Evolutionary conservation across 2,888 invertebrate genomes (phyloP).

Genomic region (Drosophila emarginata): DNA sequence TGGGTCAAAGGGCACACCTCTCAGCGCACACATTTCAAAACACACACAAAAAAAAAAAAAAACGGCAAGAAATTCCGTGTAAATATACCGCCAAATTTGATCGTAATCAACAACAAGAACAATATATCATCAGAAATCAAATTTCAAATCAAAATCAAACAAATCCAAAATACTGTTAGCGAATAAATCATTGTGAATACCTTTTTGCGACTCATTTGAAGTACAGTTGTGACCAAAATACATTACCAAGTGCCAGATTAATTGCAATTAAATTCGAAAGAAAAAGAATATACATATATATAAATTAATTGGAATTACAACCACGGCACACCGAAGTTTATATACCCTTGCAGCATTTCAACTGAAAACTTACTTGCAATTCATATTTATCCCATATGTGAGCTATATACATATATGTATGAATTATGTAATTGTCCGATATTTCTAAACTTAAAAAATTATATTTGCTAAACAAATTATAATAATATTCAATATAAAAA

Average conservation of each 20-base stretch:
- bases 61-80: slow-evolving; percentile 24
- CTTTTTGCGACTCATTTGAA: neutral
- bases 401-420: too few relatives aligned
- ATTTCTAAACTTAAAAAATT: too few relatives aligned
- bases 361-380: too few relatives aligned
- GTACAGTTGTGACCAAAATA: slow-evolving; percentile 1
- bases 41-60: neutral
- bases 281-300: neutral
- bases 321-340: neutral
- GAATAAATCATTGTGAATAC: neutral
- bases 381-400: too few relatives aligned
- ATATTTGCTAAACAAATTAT: too few relatives aligned
- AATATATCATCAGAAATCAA: slow-evolving; percentile 11
- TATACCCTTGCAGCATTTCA: neutral
- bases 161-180: neutral
- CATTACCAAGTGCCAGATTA: neutral
- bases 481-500: too few relatives aligned
- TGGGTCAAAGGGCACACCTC: slow-evolving; percentile 1
- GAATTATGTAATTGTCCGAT: too few relatives aligned
- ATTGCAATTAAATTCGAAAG: neutral
- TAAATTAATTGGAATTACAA: neutral
- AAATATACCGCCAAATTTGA: slow-evolving; percentile 28
- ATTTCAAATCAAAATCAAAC: slow-evolving; percentile 3
- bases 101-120: slow-evolving; percentile 15
- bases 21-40: slow-evolving; percentile 1